A percentile compares a stretch with the other conserved stretches of the same genome.
Evolutionary conservation across 2,888 invertebrate genomes (phyloP).

Genomic region (Dynastes hyllus): DNA sequence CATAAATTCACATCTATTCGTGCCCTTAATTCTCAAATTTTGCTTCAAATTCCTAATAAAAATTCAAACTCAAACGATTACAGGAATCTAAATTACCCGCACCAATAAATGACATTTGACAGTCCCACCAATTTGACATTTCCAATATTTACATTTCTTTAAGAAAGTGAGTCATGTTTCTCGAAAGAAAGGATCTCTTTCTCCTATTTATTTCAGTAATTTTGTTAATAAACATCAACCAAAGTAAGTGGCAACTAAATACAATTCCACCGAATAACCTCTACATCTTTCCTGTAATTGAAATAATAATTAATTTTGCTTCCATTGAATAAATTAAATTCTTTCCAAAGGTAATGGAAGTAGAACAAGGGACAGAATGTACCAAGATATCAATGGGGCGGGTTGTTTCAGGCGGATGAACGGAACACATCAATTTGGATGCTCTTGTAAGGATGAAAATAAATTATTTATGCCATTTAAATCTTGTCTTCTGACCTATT

Average conservation of each 20-base stretch:
- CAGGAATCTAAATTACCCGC: too few relatives aligned
- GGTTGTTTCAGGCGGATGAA: constrained; percentile 94
- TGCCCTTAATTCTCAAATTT: too few relatives aligned
- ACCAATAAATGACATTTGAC: too few relatives aligned
- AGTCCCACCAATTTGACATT: neutral
- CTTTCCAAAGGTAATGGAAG: constrained; percentile 72
- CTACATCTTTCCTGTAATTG: neutral
- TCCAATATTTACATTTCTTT: constrained; percentile 16
- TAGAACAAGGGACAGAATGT: constrained; percentile 87
- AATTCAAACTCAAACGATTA: too few relatives aligned
- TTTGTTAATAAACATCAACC: constrained; percentile 11
- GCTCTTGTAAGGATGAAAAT: constrained; percentile 81
- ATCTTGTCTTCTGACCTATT: constrained; percentile 56
- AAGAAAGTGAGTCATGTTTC: neutral
- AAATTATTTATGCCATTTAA: constrained; percentile 27
- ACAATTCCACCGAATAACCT: neutral
- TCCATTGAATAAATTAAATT: constrained; percentile 1
- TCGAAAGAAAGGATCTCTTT: neutral
- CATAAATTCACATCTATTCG: too few relatives aligned
- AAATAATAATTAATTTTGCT: neutral
- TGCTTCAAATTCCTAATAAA: too few relatives aligned
- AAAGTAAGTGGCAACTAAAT: constrained; percentile 4
- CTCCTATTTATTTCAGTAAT: neutral
- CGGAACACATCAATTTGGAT: constrained; percentile 96
- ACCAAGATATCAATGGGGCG: constrained; percentile 81